Evolutionary conservation across 2,113 vertebrate species (phyloP).

Genomic region (Empidonax alnorum): DNA sequence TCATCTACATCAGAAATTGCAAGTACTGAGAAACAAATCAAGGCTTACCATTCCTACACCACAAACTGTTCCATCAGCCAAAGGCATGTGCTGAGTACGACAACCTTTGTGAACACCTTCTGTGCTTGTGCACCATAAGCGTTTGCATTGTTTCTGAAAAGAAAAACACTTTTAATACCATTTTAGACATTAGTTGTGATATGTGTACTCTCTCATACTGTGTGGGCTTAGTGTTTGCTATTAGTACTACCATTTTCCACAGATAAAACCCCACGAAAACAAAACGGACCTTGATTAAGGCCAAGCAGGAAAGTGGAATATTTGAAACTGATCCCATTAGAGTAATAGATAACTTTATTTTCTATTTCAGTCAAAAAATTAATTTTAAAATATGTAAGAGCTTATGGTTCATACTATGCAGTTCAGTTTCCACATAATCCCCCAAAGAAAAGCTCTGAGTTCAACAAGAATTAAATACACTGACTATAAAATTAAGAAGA

Average conservation of each 20-base stretch:
- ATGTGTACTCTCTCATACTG: neutral
- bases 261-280: neutral
- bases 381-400: neutral
- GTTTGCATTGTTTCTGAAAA: constrained; percentile 90
- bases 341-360: neutral
- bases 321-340: neutral
- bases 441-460: neutral
- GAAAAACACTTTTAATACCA: neutral
- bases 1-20: neutral
- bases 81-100: constrained; percentile 96
- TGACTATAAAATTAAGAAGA: neutral
- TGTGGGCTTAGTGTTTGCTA: neutral
- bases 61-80: constrained; percentile 92
- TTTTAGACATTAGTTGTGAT: neutral
- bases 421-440: neutral
- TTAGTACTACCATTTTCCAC: neutral
- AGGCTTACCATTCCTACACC: constrained; percentile 91
- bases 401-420: accelerated
- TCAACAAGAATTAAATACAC: neutral
- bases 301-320: neutral
- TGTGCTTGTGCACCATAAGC: constrained; percentile 93
- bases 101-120: constrained; percentile 92
- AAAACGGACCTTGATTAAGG: neutral
- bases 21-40: neutral
- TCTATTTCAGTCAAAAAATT: neutral